Conservation (phyloP, 2,888 invertebrate genomes). For the Germaria angustata region DNA sequence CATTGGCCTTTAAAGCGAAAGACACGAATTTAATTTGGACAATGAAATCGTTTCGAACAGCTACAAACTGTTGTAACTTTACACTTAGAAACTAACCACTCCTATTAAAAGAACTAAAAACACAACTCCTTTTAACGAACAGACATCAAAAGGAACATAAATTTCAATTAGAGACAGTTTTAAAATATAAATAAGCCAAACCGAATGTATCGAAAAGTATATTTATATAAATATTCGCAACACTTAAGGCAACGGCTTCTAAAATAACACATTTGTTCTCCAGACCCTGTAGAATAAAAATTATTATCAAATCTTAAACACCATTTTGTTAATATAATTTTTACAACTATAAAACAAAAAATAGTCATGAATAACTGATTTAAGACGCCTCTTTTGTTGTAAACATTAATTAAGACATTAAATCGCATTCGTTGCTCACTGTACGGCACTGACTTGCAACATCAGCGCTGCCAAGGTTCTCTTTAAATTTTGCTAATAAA, state of each 20-base stretch:
- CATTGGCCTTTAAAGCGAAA: neutral
- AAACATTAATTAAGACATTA: constrained; percentile 78
- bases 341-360: constrained; percentile 20
- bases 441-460: constrained; percentile 13
- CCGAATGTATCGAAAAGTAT: neutral
- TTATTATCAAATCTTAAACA: constrained; percentile 11
- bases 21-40: constrained; percentile 29
- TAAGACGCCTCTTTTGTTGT: constrained; percentile 68
- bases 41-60: constrained; percentile 36
- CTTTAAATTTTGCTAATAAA: constrained; percentile 60
- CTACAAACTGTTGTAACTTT: constrained; percentile 50
- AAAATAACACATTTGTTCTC: neutral
- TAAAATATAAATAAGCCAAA: neutral
- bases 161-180: constrained; percentile 33
- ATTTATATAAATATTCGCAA: neutral
- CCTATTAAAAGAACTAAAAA: constrained; percentile 13
- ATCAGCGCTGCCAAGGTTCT: constrained; percentile 38
- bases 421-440: constrained; percentile 29
- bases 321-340: constrained; percentile 46
- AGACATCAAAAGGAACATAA: constrained; percentile 33
- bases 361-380: constrained; percentile 46
- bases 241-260: neutral
- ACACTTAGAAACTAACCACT: constrained; percentile 35
- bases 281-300: neutral
- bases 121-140: neutral